These are phyloP conservation scores for Cochlearius cochlearius DNA, from an alignment of 2,113 vertebrate species.

Conservation along the genomic window DNA sequence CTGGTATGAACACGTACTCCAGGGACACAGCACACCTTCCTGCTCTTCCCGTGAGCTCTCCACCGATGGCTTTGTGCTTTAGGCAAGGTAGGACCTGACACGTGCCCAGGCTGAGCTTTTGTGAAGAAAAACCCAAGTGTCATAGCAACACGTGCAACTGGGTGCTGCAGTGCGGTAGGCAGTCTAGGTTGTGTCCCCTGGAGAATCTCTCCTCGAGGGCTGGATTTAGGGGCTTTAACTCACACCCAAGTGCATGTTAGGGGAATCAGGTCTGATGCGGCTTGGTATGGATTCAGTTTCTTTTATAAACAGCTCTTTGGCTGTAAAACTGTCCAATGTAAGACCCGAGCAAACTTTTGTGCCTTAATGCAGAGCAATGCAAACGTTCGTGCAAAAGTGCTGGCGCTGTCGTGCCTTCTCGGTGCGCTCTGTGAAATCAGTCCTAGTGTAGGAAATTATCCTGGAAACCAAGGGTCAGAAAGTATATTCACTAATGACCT, in stretches of 20 bases:
- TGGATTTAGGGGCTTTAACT: background rate
- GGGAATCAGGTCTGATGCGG: fast-evolving
- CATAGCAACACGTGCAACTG: background rate
- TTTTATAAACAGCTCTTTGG: background rate
- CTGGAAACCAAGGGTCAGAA: background rate
- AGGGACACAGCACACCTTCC: background rate
- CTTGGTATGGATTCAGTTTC: background rate
- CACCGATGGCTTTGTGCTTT: fast-evolving
- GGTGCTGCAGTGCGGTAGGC: fast-evolving
- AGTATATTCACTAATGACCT: background rate
- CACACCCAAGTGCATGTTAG: background rate
- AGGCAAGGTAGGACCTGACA: background rate
- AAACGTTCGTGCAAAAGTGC: background rate
- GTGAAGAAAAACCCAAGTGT: background rate
- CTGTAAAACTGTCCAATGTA: background rate
- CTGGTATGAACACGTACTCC: background rate
- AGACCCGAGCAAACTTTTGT: background rate
- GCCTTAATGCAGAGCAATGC: background rate
- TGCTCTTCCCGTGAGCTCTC: fast-evolving
- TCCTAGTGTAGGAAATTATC: background rate
- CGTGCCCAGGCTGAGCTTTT: background rate
- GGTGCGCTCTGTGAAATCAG: background rate
- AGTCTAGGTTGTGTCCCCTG: no score
- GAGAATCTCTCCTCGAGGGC: background rate
- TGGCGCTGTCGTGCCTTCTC: background rate